Conservation (phyloP, 2,113 vertebrate genomes). For the Prionailurus bengalensis region DNA sequence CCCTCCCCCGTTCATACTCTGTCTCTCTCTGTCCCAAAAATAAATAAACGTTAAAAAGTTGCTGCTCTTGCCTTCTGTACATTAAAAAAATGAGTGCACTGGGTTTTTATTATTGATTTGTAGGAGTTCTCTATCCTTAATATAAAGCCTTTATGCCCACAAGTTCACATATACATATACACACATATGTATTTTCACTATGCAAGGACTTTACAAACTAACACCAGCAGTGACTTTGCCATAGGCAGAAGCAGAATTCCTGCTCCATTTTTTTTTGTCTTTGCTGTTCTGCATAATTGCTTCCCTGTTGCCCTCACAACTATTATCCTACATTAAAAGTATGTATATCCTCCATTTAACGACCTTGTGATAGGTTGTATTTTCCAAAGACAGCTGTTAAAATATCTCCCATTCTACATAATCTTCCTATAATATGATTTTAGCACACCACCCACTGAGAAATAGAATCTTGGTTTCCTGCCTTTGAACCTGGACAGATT, state of each 20-base stretch:
- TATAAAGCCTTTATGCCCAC: neutral
- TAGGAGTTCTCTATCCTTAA: neutral
- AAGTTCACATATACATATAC: neutral
- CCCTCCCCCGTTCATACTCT: too few species aligned
- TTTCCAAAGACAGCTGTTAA: neutral
- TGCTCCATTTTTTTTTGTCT: neutral
- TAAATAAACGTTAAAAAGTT: neutral
- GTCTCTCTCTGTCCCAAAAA: too few species aligned
- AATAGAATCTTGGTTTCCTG: neutral
- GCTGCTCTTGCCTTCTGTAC: neutral
- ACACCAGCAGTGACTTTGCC: neutral
- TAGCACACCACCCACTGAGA: neutral
- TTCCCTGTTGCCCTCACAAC: neutral
- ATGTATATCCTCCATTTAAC: neutral
- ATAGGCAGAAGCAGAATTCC: neutral
- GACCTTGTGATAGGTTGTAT: neutral
- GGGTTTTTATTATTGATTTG: neutral
- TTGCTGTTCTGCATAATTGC: neutral
- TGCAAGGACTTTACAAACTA: neutral
- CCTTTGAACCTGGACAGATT: neutral
- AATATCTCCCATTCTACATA: neutral
- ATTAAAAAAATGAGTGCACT: neutral
- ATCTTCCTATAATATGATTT: neutral
- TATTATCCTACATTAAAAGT: neutral
- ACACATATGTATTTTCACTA: neutral